A percentile compares a stretch with the other conserved stretches of the same genome.
These are phyloP conservation scores for Enteromius viviparus DNA, from an alignment of 2,797 vertebrate genomes.

Conservation along the genomic window DNA sequence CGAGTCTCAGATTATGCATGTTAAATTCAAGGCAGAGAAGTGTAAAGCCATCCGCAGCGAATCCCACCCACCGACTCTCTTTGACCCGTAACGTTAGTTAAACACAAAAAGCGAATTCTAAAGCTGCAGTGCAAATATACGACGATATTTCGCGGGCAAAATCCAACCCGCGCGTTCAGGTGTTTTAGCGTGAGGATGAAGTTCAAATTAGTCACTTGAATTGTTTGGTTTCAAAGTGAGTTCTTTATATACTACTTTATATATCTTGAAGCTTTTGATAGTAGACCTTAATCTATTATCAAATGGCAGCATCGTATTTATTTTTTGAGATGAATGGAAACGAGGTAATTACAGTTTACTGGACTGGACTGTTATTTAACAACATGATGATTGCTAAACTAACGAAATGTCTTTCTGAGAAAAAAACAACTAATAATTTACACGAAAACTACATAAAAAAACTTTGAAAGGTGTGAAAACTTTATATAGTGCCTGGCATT, in stretches of 20 bases:
- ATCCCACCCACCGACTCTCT: slow-evolving; percentile 20
- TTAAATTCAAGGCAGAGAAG: slow-evolving; percentile 42
- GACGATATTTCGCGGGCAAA: background rate
- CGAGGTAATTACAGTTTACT: background rate
- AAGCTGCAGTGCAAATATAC: background rate
- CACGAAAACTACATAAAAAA: background rate
- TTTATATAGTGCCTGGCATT: background rate
- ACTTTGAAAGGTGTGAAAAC: background rate
- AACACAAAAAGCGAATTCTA: slow-evolving; percentile 17
- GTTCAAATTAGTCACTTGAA: background rate
- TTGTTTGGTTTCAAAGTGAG: background rate
- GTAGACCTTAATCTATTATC: background rate
- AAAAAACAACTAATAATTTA: background rate
- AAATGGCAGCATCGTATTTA: background rate
- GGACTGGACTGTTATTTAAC: background rate
- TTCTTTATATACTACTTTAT: background rate
- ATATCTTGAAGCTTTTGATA: background rate
- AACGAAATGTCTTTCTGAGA: background rate
- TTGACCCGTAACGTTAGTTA: background rate
- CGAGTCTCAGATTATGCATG: slow-evolving; percentile 41
- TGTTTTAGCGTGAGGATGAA: background rate
- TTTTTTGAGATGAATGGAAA: background rate
- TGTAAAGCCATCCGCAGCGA: slow-evolving; percentile 41
- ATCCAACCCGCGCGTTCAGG: background rate
- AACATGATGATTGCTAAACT: background rate